Conservation (phyloP, 2,888 invertebrate species). For the Cordilura impudica region DNA sequence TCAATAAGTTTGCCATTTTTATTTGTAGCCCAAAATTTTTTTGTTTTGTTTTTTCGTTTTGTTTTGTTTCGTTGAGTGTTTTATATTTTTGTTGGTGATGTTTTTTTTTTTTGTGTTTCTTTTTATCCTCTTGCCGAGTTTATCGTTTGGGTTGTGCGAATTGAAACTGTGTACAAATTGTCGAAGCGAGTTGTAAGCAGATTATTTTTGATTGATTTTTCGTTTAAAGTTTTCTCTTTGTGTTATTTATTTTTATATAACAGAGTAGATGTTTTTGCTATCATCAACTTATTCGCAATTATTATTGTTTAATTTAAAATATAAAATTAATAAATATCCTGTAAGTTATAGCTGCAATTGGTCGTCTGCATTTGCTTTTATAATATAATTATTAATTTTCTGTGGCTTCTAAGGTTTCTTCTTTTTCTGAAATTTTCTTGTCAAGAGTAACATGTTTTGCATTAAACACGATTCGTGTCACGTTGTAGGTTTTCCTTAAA, state of each 20-base stretch:
- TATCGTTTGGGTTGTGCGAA: slow-evolving; percentile 30
- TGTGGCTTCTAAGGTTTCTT: neutral
- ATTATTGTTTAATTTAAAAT: neutral
- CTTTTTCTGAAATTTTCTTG: neutral
- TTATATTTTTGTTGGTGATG: slow-evolving; percentile 52
- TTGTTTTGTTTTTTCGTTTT: too few species aligned
- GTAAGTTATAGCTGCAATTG: too few species aligned
- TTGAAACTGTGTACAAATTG: slow-evolving; percentile 61
- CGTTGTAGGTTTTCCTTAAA: neutral
- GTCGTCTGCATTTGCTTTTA: too few species aligned
- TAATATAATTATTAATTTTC: too few species aligned
- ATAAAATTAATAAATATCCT: too few species aligned
- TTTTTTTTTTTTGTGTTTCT: slow-evolving; percentile 31
- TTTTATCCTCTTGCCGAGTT: slow-evolving; percentile 12
- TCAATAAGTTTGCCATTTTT: slow-evolving; percentile 62
- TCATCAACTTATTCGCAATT: neutral
- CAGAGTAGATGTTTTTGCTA: slow-evolving; percentile 9
- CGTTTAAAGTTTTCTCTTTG: slow-evolving; percentile 61
- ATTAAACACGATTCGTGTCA: neutral
- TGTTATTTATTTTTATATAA: slow-evolving; percentile 32
- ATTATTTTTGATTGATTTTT: slow-evolving; percentile 71
- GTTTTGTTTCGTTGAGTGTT: slow-evolving; percentile 41
- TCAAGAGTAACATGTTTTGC: neutral
- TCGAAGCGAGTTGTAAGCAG: slow-evolving; percentile 66
- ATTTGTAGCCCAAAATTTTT: slow-evolving; percentile 55